phyloP scores from a whole-genome alignment of 2,888 invertebrate species.

The Syritta pipiens region DNA sequence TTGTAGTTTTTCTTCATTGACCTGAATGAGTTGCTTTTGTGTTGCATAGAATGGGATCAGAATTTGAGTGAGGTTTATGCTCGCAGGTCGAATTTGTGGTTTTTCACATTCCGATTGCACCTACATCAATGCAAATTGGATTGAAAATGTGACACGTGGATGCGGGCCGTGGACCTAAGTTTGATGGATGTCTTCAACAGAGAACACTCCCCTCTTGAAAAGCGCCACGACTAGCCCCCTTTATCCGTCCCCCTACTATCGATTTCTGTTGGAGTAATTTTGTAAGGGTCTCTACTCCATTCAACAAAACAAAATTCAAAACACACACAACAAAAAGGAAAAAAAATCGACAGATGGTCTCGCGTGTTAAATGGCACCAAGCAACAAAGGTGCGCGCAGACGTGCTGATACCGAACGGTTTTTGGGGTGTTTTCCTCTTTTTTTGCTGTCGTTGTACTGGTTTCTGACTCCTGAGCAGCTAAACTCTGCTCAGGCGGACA shows the following conservation, averaged over 20 bases:
- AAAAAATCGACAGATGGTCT: conserved; percentile 66
- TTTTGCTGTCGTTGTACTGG: conserved; percentile 11
- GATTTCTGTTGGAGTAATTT: not conserved
- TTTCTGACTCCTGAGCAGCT: conserved; percentile 2
- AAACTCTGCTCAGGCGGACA: conserved; percentile 30
- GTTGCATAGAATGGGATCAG: not conserved
- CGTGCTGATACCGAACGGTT: conserved; percentile 37
- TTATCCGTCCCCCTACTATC: conserved; percentile 13
- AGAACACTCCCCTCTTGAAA: too few species aligned
- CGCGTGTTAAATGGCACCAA: conserved; percentile 57
- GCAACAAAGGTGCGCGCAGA: conserved; percentile 50
- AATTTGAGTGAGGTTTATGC: too few species aligned
- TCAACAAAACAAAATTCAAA: conserved; percentile 52
- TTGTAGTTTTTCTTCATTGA: not conserved
- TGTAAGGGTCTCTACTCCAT: conserved; percentile 37
- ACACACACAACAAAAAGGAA: conserved; percentile 21
- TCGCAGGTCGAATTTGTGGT: too few species aligned
- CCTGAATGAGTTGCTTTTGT: not conserved
- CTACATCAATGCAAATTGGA: too few species aligned
- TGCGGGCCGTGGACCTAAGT: too few species aligned
- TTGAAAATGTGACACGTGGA: too few species aligned
- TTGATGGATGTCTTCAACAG: too few species aligned
- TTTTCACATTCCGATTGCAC: too few species aligned
- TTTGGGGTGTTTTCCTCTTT: conserved; percentile 8
- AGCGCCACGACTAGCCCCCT: not conserved